Percentiles rank a stretch among this genome's conserved stretches.
Conservation (phyloP, 2,888 invertebrate species). For the Cerastis rubricosa region DNA sequence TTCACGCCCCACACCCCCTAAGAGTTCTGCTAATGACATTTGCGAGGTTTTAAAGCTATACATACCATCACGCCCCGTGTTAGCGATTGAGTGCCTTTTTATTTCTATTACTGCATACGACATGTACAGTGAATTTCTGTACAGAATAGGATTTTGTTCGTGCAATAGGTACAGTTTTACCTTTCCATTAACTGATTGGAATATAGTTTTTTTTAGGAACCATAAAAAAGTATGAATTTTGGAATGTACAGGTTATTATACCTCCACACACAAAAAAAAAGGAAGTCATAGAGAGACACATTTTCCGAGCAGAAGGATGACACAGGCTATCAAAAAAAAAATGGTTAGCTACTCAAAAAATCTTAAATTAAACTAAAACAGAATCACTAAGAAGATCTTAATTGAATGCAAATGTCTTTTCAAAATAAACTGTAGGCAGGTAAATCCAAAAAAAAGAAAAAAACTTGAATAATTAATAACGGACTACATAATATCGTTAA, state of each 20-base stretch:
- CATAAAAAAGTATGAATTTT: too few species aligned
- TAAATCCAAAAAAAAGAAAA: background rate
- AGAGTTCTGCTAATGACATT: conserved; percentile 79
- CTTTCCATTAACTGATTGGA: background rate
- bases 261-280: background rate
- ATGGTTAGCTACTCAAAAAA: background rate
- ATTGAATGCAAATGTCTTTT: background rate
- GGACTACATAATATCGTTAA: conserved; percentile 9
- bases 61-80: conserved; percentile 43
- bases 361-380: background rate
- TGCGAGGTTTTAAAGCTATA: conserved; percentile 72
- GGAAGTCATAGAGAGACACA: background rate
- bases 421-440: background rate
- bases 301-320: background rate
- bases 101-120: conserved; percentile 36
- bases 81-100: conserved; percentile 46
- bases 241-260: background rate
- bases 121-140: conserved; percentile 12
- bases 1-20: conserved; percentile 52
- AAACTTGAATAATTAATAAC: conserved; percentile 3
- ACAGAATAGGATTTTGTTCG: conserved; percentile 1
- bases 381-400: background rate
- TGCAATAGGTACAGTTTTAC: background rate
- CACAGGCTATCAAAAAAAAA: background rate
- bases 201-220: background rate